Evolutionary conservation across 1,140 invertebrate genomes (phyloP), one percentile per base, ranked within the genome.

Genomic region (Platorchestia sp.): DNA sequence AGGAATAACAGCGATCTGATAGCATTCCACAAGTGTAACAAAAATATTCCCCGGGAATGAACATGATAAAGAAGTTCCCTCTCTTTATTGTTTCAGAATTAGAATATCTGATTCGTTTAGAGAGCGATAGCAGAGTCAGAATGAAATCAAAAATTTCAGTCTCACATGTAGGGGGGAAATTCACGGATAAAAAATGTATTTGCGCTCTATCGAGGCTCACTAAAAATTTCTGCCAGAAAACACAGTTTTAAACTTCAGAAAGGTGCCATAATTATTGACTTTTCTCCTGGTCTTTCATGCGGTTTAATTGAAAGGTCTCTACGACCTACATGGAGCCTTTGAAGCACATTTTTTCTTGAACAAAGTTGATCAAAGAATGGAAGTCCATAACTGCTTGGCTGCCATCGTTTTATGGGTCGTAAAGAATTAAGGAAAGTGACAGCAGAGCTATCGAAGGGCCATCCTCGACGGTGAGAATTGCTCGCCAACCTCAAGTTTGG

Each of bases 401-500:
- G 91, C 44, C 91, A 93, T 93, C 91, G 91, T 93, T 93, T 93
- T 93, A 93, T 93, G 91, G 91, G 36, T 93, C 91, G 91, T 93
- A 93, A 93, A 93, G 91, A 93, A 93, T 93, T 93, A 93, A 93
- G 91, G 91, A 22, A 93, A 93, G 91, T 93, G 91, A 93, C 91
- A 93, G 91, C 91, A 45, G 45, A 19, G 91, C 91, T 44, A 93
- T 93, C 44, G 44, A 93, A 93, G 91, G 40, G 91, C 45, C 91
- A 47, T 47, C 91, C 41, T 43, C 45, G 19, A 93, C 43, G 40
- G 91, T 40, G 91, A 93, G 91, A 93, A 93, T 93, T 93, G 45
- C 87, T 89, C 43, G 87, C 41, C 43, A 42, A 89, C 87, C 41
- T 41, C 10, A 89, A 89, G 41, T 41, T 89, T 44, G 87, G 87